These are phyloP conservation scores for Caenorhabditis sp. DNA, from an alignment of 2,888 invertebrate genomes.

Conservation along the genomic window DNA sequence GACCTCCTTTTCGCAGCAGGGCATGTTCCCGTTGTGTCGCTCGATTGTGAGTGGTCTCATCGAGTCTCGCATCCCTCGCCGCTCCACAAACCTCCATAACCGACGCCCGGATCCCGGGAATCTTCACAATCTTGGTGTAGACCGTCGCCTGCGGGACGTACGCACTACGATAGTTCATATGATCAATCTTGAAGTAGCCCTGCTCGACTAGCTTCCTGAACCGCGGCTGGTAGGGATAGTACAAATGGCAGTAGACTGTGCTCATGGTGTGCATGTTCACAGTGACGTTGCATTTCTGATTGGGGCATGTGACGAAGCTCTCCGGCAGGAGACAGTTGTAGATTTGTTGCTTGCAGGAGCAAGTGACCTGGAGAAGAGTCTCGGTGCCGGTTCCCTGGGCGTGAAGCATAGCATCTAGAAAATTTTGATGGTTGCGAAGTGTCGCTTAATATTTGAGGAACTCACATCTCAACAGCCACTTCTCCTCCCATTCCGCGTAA, in stretches of 20 bases:
- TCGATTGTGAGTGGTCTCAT: constrained; percentile 17
- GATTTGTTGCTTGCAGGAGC: constrained; percentile 18
- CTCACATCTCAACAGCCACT: constrained; percentile 53
- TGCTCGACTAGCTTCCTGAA: constrained; percentile 19
- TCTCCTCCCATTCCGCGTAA: constrained; percentile 42
- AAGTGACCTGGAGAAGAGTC: constrained; percentile 26
- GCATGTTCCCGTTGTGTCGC: constrained; percentile 25
- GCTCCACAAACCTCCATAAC: constrained; percentile 28
- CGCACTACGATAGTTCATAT: constrained; percentile 3
- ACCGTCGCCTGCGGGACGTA: constrained; percentile 17
- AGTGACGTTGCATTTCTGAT: constrained; percentile 26
- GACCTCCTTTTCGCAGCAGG: constrained; percentile 22
- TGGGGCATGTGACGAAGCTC: constrained; percentile 26
- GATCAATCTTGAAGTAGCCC: constrained; percentile 14
- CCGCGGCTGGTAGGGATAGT: constrained; percentile 31
- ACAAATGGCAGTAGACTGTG: constrained; percentile 28
- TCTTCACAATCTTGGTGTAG: constrained; percentile 28
- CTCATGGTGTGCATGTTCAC: constrained; percentile 51
- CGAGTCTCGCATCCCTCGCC: constrained; percentile 35
- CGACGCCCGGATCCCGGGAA: constrained; percentile 32
- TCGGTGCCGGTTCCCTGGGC: constrained; percentile 34
- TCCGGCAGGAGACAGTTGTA: constrained; percentile 27
- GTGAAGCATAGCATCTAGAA: constrained; percentile 33
- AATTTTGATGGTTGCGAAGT: too few species aligned
- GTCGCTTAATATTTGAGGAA: too few species aligned